Base-by-base conservation (phyloP, 2,797 vertebrate species). In the Merluccius polli region DNA sequence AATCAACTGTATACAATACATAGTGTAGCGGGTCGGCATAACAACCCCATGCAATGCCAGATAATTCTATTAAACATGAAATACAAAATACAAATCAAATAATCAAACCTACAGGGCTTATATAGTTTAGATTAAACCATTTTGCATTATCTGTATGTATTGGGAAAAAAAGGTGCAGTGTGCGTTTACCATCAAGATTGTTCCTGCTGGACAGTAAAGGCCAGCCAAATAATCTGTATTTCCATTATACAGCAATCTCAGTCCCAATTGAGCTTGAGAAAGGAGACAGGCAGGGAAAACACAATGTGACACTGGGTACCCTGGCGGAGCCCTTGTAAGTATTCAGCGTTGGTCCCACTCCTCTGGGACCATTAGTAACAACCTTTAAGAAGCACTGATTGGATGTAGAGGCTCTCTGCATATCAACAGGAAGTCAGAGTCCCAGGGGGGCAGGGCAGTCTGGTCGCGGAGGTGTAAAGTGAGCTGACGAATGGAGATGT, bases 311-410 rank as follows among this genome's bases (percentile, higher is more conserved):
- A 87, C 72, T 70, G 79, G 77, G 65, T 82, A 80, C 77, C 81
- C 77, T 32, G 35, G 77, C 70, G 65, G 82, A 83, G 81, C 83
- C 33, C 86, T 90, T 89, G 89, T 93, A 81, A 85, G 87, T 90
- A 92, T 89, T 93, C 86, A 86, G 91, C 91, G 92, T 91, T 89
- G 89, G 84, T 84, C 86, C 75, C 52, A 74, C 78, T 90, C 90
- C 90, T 92, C 83, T 1, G 88, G 93, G 92, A 94, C 89, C 84
- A 90, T 92, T 91, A 92, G 87, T 88, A 94, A 93, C 88, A 94
- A 87, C 83, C 91, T 94, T 94, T 95, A 90, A 93, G 83, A 92
- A 89, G 87, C 82, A 90, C 92, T 93, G 93, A 95, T 95, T 95
- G 89, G 89, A 88, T 88, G 85, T 71, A 81, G 85, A 87, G 83